A percentile compares a stretch with the other conserved stretches of the same genome.
phyloP scores from a whole-genome alignment of 2,113 vertebrate species.

The Rhombomys opimus region DNA sequence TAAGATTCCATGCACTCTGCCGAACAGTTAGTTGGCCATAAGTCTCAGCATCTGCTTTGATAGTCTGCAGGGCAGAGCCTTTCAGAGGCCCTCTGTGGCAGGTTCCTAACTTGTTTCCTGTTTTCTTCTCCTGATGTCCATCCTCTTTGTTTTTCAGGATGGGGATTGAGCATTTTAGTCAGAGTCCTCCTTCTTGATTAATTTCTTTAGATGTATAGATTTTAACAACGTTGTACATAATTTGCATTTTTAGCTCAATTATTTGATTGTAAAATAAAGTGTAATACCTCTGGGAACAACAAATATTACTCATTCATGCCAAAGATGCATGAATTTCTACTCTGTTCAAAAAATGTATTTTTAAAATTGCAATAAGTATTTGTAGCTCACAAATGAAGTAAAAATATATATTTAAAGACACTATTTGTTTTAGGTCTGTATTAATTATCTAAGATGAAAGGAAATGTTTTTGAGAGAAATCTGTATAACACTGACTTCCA shows the following conservation, averaged over 20 bases:
- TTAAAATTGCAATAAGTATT: neutral
- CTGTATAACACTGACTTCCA: neutral
- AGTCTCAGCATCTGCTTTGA: too few species aligned
- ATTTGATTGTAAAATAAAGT: neutral
- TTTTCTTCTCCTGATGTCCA: too few species aligned
- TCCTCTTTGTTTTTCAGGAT: too few species aligned
- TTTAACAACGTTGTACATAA: neutral
- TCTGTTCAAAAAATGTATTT: neutral
- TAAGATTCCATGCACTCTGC: too few species aligned
- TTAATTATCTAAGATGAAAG: neutral
- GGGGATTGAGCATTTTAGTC: too few species aligned
- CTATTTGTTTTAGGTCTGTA: neutral
- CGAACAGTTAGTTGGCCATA: too few species aligned
- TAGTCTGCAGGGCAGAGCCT: too few species aligned
- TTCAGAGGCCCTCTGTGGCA: too few species aligned
- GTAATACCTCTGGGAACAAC: neutral
- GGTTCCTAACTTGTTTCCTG: too few species aligned
- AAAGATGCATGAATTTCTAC: slow-evolving; percentile 30
- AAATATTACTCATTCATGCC: neutral
- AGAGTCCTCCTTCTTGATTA: too few species aligned
- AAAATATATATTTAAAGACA: neutral
- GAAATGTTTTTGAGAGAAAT: neutral
- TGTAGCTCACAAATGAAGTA: neutral
- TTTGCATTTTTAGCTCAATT: slow-evolving; percentile 12
- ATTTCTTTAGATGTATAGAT: too few species aligned